Percentiles rank a stretch among this genome's conserved stretches.
These are phyloP conservation scores for Garra rufa DNA, from an alignment of 2,113 vertebrate species.

Conservation along the genomic window DNA sequence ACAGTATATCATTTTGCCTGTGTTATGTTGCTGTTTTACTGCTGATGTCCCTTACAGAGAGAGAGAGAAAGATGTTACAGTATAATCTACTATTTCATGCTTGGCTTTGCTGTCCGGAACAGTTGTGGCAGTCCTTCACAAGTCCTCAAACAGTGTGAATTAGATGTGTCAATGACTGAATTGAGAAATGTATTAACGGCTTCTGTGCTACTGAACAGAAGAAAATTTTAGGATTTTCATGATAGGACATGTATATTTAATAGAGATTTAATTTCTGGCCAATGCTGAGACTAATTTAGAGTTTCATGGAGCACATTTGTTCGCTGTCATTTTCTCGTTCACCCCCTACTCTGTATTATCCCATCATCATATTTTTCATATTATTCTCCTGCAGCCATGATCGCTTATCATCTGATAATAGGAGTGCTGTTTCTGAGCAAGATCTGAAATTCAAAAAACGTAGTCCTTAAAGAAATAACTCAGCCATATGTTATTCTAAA, in stretches of 20 bases:
- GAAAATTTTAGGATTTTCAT: neutral
- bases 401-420: neutral
- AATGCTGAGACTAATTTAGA: neutral
- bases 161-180: neutral
- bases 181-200: neutral
- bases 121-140: no score
- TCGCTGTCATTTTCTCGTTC: neutral
- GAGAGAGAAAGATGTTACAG: no score
- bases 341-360: neutral
- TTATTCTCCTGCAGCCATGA: neutral
- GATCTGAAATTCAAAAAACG: neutral
- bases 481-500: no score
- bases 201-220: neutral
- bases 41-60: neutral
- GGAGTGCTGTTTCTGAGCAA: neutral
- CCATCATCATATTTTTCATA: neutral
- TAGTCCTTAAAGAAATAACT: neutral
- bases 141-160: neutral
- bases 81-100: no score
- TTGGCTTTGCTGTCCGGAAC: no score
- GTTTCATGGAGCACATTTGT: conserved; percentile 2
- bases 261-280: neutral
- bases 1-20: no score
- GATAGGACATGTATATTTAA: neutral
- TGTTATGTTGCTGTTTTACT: neutral